Evolutionary conservation across 2,888 invertebrate genomes (phyloP).

Genomic region (Trichogramma dendrolimi): DNA sequence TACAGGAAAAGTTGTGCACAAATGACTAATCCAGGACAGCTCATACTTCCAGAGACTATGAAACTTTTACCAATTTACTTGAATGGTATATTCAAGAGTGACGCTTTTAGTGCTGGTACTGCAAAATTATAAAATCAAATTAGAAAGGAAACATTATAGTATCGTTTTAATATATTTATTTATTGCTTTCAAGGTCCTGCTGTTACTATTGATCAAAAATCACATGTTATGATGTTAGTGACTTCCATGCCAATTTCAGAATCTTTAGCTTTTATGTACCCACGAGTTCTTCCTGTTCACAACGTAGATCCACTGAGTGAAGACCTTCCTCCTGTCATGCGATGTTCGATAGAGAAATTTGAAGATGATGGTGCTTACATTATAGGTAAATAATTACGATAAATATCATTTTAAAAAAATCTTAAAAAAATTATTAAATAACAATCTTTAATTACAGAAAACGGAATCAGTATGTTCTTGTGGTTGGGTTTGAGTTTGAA

Average conservation of each 20-base stretch:
- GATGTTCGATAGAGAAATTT: constrained; percentile 87
- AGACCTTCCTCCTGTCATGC: constrained; percentile 66
- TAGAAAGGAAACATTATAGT: neutral
- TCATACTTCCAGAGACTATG: constrained; percentile 98
- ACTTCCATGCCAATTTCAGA: constrained; percentile 80
- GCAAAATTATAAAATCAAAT: neutral
- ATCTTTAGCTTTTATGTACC: constrained; percentile 87
- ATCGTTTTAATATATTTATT: neutral
- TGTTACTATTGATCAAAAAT: constrained; percentile 92
- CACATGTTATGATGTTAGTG: constrained; percentile 87
- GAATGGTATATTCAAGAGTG: constrained; percentile 87
- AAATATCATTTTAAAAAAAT: neutral
- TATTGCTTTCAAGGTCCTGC: constrained; percentile 63
- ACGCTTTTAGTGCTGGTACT: constrained; percentile 85
- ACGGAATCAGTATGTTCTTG: constrained; percentile 91
- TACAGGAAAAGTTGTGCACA: constrained; percentile 95
- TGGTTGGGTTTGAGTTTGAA: constrained; percentile 85
- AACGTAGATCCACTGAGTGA: constrained; percentile 60
- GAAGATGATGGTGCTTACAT: constrained; percentile 82
- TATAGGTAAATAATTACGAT: constrained; percentile 59
- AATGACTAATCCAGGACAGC: constrained; percentile 89
- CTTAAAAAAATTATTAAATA: constrained; percentile 1
- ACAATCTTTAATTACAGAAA: constrained; percentile 62
- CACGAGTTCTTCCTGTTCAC: constrained; percentile 80
- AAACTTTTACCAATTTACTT: constrained; percentile 93